Evolutionary conservation across 37 sponge, comb jelly and placozoan species (phyloP).

Genomic region (Hexactinellida sp.): DNA sequence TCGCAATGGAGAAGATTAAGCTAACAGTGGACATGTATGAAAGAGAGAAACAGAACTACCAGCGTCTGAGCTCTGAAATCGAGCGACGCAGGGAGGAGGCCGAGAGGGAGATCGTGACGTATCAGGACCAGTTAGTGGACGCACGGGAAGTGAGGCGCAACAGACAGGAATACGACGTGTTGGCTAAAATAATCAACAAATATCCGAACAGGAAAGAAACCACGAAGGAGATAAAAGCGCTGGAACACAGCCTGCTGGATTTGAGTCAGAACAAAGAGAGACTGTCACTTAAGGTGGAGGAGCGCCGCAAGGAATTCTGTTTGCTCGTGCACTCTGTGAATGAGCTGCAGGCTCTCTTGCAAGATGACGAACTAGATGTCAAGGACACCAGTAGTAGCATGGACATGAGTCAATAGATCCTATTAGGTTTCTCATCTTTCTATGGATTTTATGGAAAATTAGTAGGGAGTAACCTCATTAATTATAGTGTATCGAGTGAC

Average conservation of each 20-base stretch:
- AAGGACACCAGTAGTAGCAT: background rate
- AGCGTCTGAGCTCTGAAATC: conserved; percentile 33
- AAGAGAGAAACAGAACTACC: conserved; percentile 54
- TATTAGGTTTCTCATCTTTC: background rate
- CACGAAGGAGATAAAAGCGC: conserved; percentile 25
- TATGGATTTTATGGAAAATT: too few species aligned
- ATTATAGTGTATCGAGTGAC: too few species aligned
- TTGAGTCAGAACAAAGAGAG: background rate
- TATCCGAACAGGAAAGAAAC: conserved; percentile 49
- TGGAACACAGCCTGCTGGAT: conserved; percentile 29
- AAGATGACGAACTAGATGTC: conserved; percentile 21
- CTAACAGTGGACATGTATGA: conserved; percentile 68
- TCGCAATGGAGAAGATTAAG: conserved; percentile 42
- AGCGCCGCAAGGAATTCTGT: conserved; percentile 57
- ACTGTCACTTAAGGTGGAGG: conserved; percentile 32
- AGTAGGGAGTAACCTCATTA: too few species aligned
- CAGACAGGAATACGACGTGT: conserved; percentile 54
- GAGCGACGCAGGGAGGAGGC: conserved; percentile 39
- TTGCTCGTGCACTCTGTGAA: conserved; percentile 60
- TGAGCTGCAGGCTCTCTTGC: conserved; percentile 44
- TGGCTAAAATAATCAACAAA: conserved; percentile 49
- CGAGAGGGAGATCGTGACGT: conserved; percentile 34
- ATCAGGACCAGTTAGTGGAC: conserved; percentile 40
- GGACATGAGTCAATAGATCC: background rate
- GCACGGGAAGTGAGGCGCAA: conserved; percentile 48